Evolutionary conservation across 1,140 invertebrate genomes (phyloP), one percentile per base, ranked within the genome.

Genomic region (Atta texana): DNA sequence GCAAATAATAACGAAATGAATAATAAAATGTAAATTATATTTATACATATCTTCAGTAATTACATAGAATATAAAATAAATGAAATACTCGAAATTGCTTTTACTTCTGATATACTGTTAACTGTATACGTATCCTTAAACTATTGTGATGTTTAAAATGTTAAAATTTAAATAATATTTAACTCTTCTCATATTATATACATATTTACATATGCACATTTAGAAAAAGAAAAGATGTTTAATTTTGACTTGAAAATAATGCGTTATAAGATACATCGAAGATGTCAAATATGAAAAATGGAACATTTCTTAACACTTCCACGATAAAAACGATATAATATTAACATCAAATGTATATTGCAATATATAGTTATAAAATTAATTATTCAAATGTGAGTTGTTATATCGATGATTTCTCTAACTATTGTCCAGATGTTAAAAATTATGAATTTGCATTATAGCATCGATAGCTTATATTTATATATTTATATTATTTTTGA

Each of bases 1-100:
- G 34, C 3, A 55, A 68, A 28, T 5, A 14, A 57, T n/a, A 7
- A 39, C 1, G 6, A 39, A 39, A 28, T 28, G 18, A 81, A 39
- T 34, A 6, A 66, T 68, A 55, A 53, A 7, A 55, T 55, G 66
- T 53, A 66, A 68, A 68, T 80, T 18, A 80, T 28, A 12, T 55
- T 39, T 80, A 55, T 2, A 66, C 5, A 31, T 53, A 34, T n/a
- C n/a, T 66, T 78, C 8, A 31, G n/a, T 64, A 53, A 66, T 66
- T 34, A 57, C 18, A n/a, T 28, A 39, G 39, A 31, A 1, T 12
- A 24, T 49, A 1, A 49, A 61, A 63, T 63, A 49, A 61, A 28
- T 24, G 7, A 39, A 14, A 76, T 21, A 63, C 39, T 44, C 44
- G 8, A 44, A 44, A 49, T 14, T 28, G 24, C 57, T 64, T 64